A percentile compares a stretch with the other conserved stretches of the same genome.
Conservation (phyloP, 2,888 invertebrate genomes). For the Drosophila meridionalis region DNA sequence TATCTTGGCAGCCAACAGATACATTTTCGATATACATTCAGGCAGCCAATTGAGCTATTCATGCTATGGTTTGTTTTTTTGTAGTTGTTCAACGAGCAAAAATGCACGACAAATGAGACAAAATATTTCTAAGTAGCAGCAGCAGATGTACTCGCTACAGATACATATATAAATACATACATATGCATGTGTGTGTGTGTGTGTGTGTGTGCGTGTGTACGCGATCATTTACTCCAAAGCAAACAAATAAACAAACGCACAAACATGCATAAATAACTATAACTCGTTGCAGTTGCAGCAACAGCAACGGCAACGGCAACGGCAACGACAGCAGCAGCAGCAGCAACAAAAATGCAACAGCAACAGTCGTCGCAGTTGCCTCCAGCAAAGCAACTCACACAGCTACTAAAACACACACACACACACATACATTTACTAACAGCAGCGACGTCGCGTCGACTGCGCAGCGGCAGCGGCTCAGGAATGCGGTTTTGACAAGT, state of each 20-base stretch:
- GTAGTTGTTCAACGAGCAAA: slow-evolving; percentile 48
- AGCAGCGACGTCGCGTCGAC: slow-evolving; percentile 38
- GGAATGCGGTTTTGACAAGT: slow-evolving; percentile 85
- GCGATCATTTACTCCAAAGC: slow-evolving; percentile 81
- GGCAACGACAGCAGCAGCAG: slow-evolving; percentile 33
- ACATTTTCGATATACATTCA: slow-evolving; percentile 33
- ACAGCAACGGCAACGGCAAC: slow-evolving; percentile 31
- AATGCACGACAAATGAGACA: slow-evolving; percentile 61
- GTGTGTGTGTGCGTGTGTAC: slow-evolving; percentile 54
- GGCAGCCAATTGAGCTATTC: slow-evolving; percentile 63
- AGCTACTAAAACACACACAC: slow-evolving; percentile 32
- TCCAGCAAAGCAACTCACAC: slow-evolving; percentile 73
- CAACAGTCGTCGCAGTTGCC: slow-evolving; percentile 58
- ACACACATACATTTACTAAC: slow-evolving; percentile 22
- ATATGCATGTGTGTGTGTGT: slow-evolving; percentile 1
- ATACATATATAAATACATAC: slow-evolving; percentile 15
- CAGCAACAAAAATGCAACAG: slow-evolving; percentile 54
- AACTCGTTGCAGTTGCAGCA: slow-evolving; percentile 79
- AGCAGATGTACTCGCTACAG: slow-evolving; percentile 52
- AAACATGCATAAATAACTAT: slow-evolving; percentile 81
- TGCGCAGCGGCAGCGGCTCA: slow-evolving; percentile 67
- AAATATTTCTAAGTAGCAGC: slow-evolving; percentile 41
- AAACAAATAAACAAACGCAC: slow-evolving; percentile 79
- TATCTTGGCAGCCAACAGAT: slow-evolving; percentile 9
- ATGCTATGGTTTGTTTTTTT: slow-evolving; percentile 31